These are phyloP conservation scores for Mythimna vitellina DNA, from an alignment of 2,888 invertebrate species.

Conservation along the genomic window DNA sequence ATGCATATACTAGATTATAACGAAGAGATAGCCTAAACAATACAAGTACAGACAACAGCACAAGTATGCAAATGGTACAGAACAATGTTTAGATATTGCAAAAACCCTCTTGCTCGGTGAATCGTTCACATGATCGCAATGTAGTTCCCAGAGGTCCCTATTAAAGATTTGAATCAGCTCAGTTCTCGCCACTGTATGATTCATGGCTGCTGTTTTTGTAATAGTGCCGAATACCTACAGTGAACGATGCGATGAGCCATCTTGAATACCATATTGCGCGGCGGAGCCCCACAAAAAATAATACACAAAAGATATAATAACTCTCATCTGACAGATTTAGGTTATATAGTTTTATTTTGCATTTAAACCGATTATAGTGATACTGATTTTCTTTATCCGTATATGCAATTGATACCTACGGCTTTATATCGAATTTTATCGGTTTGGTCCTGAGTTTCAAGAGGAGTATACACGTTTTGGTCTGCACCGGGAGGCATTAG, in stretches of 20 bases:
- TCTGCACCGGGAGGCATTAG: conserved; percentile 69
- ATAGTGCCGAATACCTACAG: conserved; percentile 70
- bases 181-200: conserved; percentile 79
- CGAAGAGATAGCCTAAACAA: conserved; percentile 86
- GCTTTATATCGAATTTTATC: background rate
- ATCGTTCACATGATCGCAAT: conserved; percentile 76
- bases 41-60: conserved; percentile 75
- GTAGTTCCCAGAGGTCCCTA: conserved; percentile 77
- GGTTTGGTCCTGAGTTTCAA: background rate
- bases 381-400: conserved; percentile 13
- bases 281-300: conserved; percentile 50
- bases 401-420: conserved; percentile 2
- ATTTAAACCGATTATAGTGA: conserved; percentile 4
- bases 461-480: conserved; percentile 51
- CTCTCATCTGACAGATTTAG: conserved; percentile 41
- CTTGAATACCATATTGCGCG: conserved; percentile 60
- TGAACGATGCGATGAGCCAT: conserved; percentile 73
- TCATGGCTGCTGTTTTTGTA: conserved; percentile 83
- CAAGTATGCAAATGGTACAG: conserved; percentile 82
- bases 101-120: conserved; percentile 72
- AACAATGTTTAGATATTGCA: conserved; percentile 73
- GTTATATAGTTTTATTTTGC: conserved; percentile 35
- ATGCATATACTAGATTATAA: conserved; percentile 83
- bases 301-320: conserved; percentile 51
- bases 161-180: conserved; percentile 70